These are phyloP conservation scores for Cossypha niveicapilla DNA, from an alignment of 2,797 vertebrate genomes.

Conservation along the genomic window DNA sequence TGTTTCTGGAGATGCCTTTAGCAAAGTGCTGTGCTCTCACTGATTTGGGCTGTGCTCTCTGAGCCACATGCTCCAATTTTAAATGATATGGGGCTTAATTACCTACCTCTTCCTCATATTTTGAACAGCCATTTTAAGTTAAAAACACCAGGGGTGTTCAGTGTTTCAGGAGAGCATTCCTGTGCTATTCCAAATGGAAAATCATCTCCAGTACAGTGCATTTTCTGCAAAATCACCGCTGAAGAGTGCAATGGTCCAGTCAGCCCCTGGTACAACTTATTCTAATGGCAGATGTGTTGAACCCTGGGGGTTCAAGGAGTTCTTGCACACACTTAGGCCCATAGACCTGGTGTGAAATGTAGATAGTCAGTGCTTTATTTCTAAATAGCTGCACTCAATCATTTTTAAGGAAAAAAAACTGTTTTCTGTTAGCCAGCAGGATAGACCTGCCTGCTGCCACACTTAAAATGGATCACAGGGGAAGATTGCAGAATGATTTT, in stretches of 20 bases:
- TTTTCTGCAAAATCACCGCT: not conserved
- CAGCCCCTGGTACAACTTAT: not conserved
- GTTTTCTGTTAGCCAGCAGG: not conserved
- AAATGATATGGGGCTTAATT: not conserved
- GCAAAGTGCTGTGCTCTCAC: not conserved
- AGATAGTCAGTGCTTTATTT: not conserved
- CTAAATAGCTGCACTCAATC: not conserved
- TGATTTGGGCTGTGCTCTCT: not conserved
- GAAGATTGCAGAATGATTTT: not conserved
- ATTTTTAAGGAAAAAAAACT: no score
- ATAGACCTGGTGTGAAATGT: not conserved
- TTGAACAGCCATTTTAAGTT: not conserved
- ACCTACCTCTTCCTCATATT: not conserved
- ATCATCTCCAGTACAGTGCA: not conserved
- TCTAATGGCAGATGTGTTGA: not conserved
- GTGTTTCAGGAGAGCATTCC: not conserved
- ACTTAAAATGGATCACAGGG: accelerated
- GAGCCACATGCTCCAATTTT: not conserved
- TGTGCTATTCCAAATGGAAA: not conserved
- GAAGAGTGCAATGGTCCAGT: not conserved
- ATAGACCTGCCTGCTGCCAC: not conserved
- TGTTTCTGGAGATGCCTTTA: not conserved
- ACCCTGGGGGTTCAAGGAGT: not conserved
- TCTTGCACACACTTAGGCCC: not conserved
- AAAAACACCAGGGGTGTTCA: not conserved